Base-by-base conservation (phyloP, 2,797 vertebrate genomes). In the Phrynocephalus guinanensis region DNA sequence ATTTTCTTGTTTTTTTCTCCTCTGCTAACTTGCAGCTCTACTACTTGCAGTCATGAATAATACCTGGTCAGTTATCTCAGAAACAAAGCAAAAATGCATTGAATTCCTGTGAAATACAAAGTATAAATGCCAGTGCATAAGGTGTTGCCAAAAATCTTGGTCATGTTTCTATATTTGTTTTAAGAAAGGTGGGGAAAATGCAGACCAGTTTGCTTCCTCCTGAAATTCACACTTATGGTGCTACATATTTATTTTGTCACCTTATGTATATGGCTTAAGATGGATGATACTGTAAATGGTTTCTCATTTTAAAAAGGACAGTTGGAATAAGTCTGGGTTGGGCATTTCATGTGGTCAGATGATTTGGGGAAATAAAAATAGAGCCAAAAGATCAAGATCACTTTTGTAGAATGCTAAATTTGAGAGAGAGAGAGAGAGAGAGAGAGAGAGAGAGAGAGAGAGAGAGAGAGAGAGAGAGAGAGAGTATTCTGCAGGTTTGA, bases 161-260 rank as follows among this genome's bases (percentile, higher is more conserved):
- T 63, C 38, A 86, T 67, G 5, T 48, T 38, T 87, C 66, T 68
- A 1, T 26, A 76, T 28, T 18, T 48, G 3, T 7, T 56, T 56
- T 56, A 13, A 30, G 44, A 24, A 10, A 15, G n/a, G 22, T 52
- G 22, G 66, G 24, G 15, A 5, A 66, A 24, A 90, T 79, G 87
- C 87, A 87, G 87, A 72, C 1, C 68, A 91, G 87, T 88, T 92
- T 85, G 80, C 90, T 92, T 95, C 91, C 38, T 44, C 5, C 91
- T 92, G 88, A 91, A 90, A 88, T 92, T 88, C 4, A 66, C 16
- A 90, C 7, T 95, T 94, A 89, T 93, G 83, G 87, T 94, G 79
- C 80, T 86, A 91, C 90, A 89, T 93, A 92, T 88, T 89, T 91
- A 89, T 92, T 94, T 50, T 90, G 92, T 60, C 50, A 63, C 88